These are phyloP conservation scores for Nycticryphes semicollaris DNA, from an alignment of 2,113 vertebrate species.

Conservation along the genomic window DNA sequence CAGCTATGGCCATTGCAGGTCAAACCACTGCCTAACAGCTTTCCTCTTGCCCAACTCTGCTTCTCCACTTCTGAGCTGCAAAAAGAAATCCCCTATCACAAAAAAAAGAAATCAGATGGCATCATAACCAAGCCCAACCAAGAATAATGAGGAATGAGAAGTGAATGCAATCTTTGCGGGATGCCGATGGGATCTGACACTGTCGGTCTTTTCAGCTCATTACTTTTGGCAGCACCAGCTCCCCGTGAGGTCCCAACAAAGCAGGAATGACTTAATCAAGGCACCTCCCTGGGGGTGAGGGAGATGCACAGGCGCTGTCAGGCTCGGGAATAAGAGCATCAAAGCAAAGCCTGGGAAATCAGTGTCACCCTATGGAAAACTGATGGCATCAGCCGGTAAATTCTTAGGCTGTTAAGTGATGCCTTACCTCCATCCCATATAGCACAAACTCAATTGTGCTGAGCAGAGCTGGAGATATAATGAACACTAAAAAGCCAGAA, in stretches of 20 bases:
- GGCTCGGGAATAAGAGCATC: neutral
- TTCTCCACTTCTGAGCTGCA: neutral
- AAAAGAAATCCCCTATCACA: neutral
- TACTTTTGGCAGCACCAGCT: neutral
- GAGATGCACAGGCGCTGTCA: neutral
- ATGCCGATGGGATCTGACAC: neutral
- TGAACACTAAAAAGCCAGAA: neutral
- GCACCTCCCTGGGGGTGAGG: neutral
- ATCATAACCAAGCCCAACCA: neutral
- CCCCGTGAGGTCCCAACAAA: neutral
- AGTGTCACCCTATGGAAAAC: neutral
- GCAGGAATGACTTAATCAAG: conserved; percentile 16
- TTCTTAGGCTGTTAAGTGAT: neutral
- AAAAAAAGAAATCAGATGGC: neutral
- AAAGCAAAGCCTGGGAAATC: conserved; percentile 1
- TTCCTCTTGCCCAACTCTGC: neutral
- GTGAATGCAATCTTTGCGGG: neutral
- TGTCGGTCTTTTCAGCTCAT: neutral
- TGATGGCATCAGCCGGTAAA: neutral
- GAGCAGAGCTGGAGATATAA: neutral
- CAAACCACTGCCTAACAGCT: neutral
- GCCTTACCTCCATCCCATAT: neutral
- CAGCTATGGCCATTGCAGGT: neutral
- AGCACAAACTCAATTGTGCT: neutral
- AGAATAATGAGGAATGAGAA: neutral